Evolutionary conservation across 2,888 invertebrate genomes (phyloP).

Genomic region (Cantharis flavilabris): DNA sequence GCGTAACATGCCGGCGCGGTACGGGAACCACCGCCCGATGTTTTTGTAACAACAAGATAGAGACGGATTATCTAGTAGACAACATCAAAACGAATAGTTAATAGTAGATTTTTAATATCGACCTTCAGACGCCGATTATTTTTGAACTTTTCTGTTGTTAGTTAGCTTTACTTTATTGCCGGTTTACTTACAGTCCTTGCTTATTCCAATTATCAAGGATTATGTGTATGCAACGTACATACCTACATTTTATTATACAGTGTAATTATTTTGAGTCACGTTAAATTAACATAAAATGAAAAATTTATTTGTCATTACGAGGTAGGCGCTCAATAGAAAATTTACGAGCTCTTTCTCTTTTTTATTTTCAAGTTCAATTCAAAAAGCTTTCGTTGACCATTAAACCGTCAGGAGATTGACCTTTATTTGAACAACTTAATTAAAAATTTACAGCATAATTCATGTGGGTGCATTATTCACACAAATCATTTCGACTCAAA

Average conservation of each 20-base stretch:
- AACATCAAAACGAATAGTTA: slow-evolving; percentile 19
- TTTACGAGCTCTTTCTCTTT: not conserved
- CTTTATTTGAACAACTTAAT: not conserved
- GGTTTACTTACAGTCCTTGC: not conserved
- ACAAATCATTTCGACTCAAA: not conserved
- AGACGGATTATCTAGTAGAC: slow-evolving; percentile 1
- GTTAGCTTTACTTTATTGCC: slow-evolving; percentile 2
- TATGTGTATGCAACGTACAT: not conserved
- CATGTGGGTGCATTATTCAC: not conserved
- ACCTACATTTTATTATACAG: not conserved
- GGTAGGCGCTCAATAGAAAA: not conserved
- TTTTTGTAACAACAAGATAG: not conserved
- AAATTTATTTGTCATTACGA: not conserved
- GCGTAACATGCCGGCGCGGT: not conserved
- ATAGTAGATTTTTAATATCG: slow-evolving; percentile 17
- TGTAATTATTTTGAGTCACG: not conserved
- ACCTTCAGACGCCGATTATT: slow-evolving; percentile 22
- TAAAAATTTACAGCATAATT: not conserved
- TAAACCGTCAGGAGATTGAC: not conserved
- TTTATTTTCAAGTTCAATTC: not conserved
- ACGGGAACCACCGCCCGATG: not conserved
- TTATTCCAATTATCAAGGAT: not conserved
- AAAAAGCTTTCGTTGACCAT: not conserved
- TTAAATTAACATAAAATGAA: not conserved
- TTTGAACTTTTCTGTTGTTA: slow-evolving; percentile 15